A percentile compares a stretch with the other conserved stretches of the same genome.
Evolutionary conservation across 1,140 invertebrate genomes (phyloP).

Genomic region (Zaprionus capensis): DNA sequence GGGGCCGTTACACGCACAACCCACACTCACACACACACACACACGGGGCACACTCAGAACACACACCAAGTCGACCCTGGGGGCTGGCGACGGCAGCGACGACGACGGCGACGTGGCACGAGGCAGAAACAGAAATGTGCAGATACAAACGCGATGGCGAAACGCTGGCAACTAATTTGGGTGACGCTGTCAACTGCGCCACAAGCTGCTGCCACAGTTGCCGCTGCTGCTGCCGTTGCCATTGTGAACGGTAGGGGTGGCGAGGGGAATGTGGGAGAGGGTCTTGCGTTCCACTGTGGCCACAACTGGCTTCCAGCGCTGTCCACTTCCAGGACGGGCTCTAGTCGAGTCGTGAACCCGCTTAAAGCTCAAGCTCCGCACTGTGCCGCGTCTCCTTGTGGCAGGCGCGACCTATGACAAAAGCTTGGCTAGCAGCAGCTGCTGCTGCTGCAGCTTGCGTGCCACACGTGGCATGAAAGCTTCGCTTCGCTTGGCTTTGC

Average conservation of each 20-base stretch:
- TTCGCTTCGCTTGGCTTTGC: background rate
- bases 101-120: constrained; percentile 12
- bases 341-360: constrained; percentile 29
- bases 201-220: constrained; percentile 38
- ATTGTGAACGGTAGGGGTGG: too few relatives aligned
- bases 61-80: constrained; percentile 41
- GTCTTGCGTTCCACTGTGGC: constrained; percentile 46
- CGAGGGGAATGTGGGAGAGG: background rate
- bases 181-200: constrained; percentile 48
- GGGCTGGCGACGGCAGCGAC: constrained; percentile 2
- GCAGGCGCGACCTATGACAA: constrained; percentile 68
- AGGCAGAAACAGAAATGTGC: constrained; percentile 7
- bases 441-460: background rate
- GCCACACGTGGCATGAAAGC: constrained; percentile 47
- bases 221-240: constrained; percentile 9
- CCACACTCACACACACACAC: constrained; percentile 33
- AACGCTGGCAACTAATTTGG: constrained; percentile 82
- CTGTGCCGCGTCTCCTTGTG: background rate
- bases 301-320: constrained; percentile 4
- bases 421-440: constrained; percentile 47
- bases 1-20: constrained; percentile 8
- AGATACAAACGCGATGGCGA: constrained; percentile 75
- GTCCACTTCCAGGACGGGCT: background rate
- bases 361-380: constrained; percentile 15
- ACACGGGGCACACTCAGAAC: constrained; percentile 37